phyloP scores from a whole-genome alignment of 2,797 vertebrate species.

The Manis crassicaudata region DNA sequence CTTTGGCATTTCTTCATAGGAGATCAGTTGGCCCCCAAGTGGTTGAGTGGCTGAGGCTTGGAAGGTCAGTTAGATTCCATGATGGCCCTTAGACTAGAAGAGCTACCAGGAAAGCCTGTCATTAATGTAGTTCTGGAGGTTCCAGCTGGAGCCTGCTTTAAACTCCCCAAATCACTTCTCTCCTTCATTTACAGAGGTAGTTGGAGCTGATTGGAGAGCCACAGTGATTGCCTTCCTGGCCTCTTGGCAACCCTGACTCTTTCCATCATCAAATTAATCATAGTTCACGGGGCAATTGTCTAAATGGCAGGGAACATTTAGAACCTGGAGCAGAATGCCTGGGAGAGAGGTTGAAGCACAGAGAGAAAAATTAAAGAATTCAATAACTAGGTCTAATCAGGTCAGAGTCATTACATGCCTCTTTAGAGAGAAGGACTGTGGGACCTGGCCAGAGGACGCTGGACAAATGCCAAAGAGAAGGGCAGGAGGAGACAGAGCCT shows the following conservation, averaged over 20 bases:
- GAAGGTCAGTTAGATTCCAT: not conserved
- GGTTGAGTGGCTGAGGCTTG: not conserved
- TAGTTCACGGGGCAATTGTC: not conserved
- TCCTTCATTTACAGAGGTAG: not conserved
- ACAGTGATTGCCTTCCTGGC: not conserved
- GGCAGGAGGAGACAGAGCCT: not conserved
- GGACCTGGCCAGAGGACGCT: not conserved
- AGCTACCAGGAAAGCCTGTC: fast-evolving
- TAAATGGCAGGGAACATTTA: slow-evolving; percentile 33
- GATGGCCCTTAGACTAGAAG: not conserved
- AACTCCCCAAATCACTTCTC: not conserved
- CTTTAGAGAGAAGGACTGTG: not conserved
- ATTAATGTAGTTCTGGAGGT: not conserved
- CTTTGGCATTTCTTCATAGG: not conserved
- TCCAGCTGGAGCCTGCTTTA: not conserved
- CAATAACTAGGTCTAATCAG: not conserved
- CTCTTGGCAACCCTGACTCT: not conserved
- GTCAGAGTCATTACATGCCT: slow-evolving; percentile 34
- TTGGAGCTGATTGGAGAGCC: not conserved
- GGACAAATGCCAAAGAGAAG: not conserved
- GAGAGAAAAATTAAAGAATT: slow-evolving; percentile 19
- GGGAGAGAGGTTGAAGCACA: not conserved
- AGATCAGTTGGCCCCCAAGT: not conserved
- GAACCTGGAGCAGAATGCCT: not conserved
- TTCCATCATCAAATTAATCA: slow-evolving; percentile 32